A percentile compares a stretch with the other conserved stretches of the same genome.
Conservation (phyloP, 2,888 invertebrate genomes). For the Chymomyza fuscimana region DNA sequence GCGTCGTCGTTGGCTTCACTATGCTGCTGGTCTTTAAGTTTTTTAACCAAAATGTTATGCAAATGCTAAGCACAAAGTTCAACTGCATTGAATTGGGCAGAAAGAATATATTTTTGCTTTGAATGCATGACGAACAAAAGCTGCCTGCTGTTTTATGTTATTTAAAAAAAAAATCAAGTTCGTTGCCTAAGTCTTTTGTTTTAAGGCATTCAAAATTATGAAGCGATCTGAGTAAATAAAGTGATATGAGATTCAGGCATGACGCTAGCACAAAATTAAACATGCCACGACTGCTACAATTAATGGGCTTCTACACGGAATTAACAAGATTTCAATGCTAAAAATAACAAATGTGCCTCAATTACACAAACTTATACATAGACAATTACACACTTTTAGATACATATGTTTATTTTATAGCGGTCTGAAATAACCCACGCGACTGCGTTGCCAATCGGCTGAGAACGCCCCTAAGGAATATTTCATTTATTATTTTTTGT, state of each 20-base stretch:
- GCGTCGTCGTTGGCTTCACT: not conserved
- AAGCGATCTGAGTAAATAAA: not conserved
- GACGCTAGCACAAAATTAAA: constrained; percentile 53
- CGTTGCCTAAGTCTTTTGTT: constrained; percentile 71
- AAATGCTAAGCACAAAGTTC: not conserved
- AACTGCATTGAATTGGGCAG: constrained; percentile 10
- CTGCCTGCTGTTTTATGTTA: constrained; percentile 23
- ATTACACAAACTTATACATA: constrained; percentile 47
- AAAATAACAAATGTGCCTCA: constrained; percentile 70
- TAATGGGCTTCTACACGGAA: constrained; percentile 52
- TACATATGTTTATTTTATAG: not conserved
- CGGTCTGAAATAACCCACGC: constrained; percentile 64
- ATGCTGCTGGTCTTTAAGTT: not conserved
- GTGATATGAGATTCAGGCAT: constrained; percentile 37
- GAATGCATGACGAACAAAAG: constrained; percentile 18
- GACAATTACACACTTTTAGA: not conserved
- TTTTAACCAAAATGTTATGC: not conserved
- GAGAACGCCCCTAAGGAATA: constrained; percentile 51
- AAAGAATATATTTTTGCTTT: constrained; percentile 13
- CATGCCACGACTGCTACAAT: constrained; percentile 52
- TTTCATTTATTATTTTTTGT: constrained; percentile 1
- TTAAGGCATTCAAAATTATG: constrained; percentile 9
- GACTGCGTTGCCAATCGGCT: constrained; percentile 35
- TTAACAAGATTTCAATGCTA: constrained; percentile 60
- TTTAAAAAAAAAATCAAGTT: constrained; percentile 40